phyloP scores from a whole-genome alignment of 2,797 vertebrate species.

The Pachyuromys duprasi region DNA sequence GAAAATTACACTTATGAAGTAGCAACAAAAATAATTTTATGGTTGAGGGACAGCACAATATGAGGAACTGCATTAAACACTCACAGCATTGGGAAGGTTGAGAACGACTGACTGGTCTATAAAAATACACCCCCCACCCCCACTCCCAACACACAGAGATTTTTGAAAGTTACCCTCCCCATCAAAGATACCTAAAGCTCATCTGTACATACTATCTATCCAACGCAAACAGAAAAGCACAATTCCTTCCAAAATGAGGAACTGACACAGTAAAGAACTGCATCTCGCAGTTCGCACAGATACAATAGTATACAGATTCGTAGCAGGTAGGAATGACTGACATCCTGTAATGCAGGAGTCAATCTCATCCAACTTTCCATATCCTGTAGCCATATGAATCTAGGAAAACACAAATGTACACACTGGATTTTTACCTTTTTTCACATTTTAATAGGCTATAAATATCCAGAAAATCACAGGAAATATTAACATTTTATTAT shows the following conservation, averaged over 20 bases:
- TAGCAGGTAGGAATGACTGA: background rate
- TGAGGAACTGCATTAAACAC: background rate
- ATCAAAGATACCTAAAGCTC: slow-evolving; percentile 1
- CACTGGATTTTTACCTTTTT: background rate
- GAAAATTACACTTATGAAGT: background rate
- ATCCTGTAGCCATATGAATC: background rate
- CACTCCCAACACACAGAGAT: background rate
- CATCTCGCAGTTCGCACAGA: background rate
- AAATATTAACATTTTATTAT: background rate
- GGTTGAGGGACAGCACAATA: background rate
- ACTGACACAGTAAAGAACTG: background rate
- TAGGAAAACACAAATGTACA: background rate
- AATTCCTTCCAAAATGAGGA: background rate
- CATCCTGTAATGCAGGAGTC: background rate
- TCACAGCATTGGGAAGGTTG: background rate
- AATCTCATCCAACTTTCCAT: background rate
- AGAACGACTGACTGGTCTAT: background rate
- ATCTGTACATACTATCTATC: background rate
- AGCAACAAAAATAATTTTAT: background rate
- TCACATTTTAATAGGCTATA: background rate
- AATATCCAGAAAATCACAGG: background rate
- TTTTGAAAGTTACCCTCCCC: background rate
- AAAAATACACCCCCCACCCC: background rate
- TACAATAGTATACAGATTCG: background rate
- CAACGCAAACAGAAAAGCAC: background rate